Evolutionary conservation across 2,113 vertebrate genomes (phyloP).

Genomic region (Xenopus borealis): DNA sequence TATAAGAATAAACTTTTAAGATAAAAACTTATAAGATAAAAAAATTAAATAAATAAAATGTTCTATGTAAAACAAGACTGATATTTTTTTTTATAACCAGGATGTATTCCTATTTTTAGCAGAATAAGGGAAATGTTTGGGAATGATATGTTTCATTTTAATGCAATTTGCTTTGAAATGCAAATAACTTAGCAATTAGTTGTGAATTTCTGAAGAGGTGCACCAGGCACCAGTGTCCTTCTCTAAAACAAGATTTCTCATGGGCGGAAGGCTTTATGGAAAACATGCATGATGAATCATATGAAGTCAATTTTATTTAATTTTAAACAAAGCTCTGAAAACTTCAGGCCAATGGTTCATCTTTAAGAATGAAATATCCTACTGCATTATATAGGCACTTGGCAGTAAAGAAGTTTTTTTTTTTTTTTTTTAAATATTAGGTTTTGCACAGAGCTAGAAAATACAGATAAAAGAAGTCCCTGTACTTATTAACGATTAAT

Average conservation of each 20-base stretch:
- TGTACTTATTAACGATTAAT: no score
- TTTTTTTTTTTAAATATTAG: no score
- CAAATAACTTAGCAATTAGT: conserved; percentile 70
- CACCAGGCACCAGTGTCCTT: conserved; percentile 59
- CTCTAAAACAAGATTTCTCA: conserved; percentile 7
- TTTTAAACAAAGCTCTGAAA: no score
- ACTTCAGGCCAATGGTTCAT: no score
- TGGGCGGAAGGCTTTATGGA: background rate
- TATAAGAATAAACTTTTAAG: conserved; percentile 43
- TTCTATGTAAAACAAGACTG: conserved; percentile 6
- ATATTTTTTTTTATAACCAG: conserved; percentile 49
- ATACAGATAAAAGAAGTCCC: no score
- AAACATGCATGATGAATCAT: conserved; percentile 6
- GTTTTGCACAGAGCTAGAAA: no score
- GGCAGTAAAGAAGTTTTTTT: no score
- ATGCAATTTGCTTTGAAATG: conserved; percentile 73
- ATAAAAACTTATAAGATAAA: conserved; percentile 31
- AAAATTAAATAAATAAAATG: no score
- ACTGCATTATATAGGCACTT: no score
- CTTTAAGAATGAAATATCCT: no score
- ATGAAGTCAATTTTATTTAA: background rate
- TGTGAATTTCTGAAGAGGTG: conserved; percentile 66
- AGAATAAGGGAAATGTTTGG: conserved; percentile 67
- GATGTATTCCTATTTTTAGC: conserved; percentile 62
- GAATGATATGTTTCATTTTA: conserved; percentile 67